Evolutionary conservation across 2,888 invertebrate species (phyloP), one percentile per base, ranked within the genome.

Genomic region (Cerastoderma edule): DNA sequence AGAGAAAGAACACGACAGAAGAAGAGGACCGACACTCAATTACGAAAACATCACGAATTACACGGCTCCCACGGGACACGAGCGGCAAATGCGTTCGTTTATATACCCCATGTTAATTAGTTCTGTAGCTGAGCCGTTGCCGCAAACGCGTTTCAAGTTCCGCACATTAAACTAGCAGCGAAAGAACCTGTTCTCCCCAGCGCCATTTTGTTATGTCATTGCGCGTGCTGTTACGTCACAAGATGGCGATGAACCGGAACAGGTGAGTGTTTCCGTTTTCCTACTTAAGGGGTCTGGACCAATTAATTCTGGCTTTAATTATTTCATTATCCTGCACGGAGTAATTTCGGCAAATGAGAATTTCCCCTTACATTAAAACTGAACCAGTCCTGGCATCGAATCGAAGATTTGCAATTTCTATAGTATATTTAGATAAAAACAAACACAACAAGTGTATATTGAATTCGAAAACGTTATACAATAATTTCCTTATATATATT

Each of bases 171-270:
- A 50, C 64, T 68, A 65, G 64, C 64, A 46, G 72, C 50, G 19
- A 30, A 24, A 60, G 66, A 69, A 63, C 63, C 69, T 69, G 69
- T 57, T 78, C 67, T 70, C 74, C 66, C 54, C n/a, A 30, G 39
- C 74, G 78, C 74, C 74, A 72, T 74, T 8, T 65, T 75, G 66
- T 78, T 78, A 78, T 72, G 74, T 71, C 78, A 74, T 33, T 33
- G 64, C 48, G 78, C 74, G 78, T 53, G 74, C 74, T 46, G 30
- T 78, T 78, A 78, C 77, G 70, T 78, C 70, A 78, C 70, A 70
- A 64, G 22, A 73, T 70, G 70, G 70, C 67, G 67, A 44, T 60
- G 56, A 63, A 71, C 60, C 50, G 67, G 63, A 67, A 53, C 73
- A 54, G 67, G 73, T 60, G 60, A 60, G 32, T 6, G 10, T 24